phyloP scores from a whole-genome alignment of 30 jellyfish, hydroid and myxozoan genomes.

The Hydractinia symbiolongicarpus region DNA sequence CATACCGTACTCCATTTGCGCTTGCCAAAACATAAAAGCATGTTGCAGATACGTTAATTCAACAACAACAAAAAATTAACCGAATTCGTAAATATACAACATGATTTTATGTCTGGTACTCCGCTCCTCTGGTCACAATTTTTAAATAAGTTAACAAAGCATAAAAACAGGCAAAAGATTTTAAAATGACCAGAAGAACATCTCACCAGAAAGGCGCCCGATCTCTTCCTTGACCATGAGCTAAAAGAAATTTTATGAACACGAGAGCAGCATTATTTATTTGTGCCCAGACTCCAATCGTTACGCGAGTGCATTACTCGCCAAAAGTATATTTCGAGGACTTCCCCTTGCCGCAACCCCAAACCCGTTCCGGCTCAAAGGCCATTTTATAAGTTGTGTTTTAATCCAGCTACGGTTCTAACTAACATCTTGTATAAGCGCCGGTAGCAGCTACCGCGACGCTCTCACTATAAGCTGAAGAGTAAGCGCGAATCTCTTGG shows the following conservation, averaged over 20 bases:
- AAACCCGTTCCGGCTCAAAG: too few species aligned
- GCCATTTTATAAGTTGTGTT: too few species aligned
- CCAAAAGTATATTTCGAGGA: too few species aligned
- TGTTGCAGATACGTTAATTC: background rate
- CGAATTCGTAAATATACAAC: background rate
- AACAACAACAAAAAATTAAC: background rate
- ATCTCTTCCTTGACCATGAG: constrained; percentile 14
- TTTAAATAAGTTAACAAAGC: too few species aligned
- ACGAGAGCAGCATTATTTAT: background rate
- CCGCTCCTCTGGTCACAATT: constrained; percentile 40
- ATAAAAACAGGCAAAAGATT: background rate
- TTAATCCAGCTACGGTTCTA: too few species aligned
- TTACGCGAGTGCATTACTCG: too few species aligned
- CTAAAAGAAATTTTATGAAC: background rate
- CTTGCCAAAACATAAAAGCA: background rate
- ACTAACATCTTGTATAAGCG: too few species aligned
- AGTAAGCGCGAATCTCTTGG: too few species aligned
- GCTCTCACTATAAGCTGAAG: too few species aligned
- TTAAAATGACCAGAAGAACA: constrained; percentile 36
- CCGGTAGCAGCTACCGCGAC: too few species aligned
- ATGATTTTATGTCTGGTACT: constrained; percentile 27
- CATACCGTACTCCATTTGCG: too few species aligned
- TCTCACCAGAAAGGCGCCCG: constrained; percentile 42
- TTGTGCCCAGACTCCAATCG: background rate
- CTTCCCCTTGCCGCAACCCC: too few species aligned